Base-by-base conservation (phyloP, 1,140 invertebrate species). In the Caenorhabditis tropicalis region DNA sequence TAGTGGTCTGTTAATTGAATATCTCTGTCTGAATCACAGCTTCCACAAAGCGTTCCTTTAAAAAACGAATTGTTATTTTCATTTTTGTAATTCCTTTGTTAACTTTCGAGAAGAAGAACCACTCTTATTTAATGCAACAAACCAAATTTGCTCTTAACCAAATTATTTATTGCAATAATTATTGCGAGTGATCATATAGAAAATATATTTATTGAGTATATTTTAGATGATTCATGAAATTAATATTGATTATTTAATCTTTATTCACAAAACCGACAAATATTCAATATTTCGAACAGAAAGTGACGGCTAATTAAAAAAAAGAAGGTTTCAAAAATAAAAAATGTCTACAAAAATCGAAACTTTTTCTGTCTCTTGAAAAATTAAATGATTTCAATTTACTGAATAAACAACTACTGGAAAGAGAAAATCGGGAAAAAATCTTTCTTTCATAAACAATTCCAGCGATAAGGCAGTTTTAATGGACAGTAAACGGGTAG, bases 211-310 rank as follows among this genome's bases (percentile, higher is more conserved):
- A n/a, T n/a, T n/a, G n/a, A n/a, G n/a, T n/a, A n/a, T n/a, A n/a
- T n/a, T n/a, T n/a, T n/a, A n/a, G n/a, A n/a, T n/a, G n/a, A n/a
- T n/a, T n/a, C n/a, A 51, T 6, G 6, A 16, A n/a, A n/a, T 51
- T 1, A 56, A 56, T n/a, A 56, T 10, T 27, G 53, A 10, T 56
- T 56, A 43, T 74, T 74, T 43, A 74, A 24, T n/a, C 27, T 74
- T 74, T 74, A 74, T 74, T 74, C 33, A 74, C 65, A 74, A 74
- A 74, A 74, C 24, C 58, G 58, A 65, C 31, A 43, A 1, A 6
- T 74, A 21, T 43, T 74, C 65, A 74, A 74, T 74, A 74, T 74
- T 74, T 74, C 65, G 33, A 74, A 21, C 21, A 27, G 65, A 74
- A 74, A 74, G 33, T 43, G 65, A n/a, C 2, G n/a, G n/a, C 21